phyloP scores from a whole-genome alignment of 1,140 invertebrate species.

The Bombyx mori region DNA sequence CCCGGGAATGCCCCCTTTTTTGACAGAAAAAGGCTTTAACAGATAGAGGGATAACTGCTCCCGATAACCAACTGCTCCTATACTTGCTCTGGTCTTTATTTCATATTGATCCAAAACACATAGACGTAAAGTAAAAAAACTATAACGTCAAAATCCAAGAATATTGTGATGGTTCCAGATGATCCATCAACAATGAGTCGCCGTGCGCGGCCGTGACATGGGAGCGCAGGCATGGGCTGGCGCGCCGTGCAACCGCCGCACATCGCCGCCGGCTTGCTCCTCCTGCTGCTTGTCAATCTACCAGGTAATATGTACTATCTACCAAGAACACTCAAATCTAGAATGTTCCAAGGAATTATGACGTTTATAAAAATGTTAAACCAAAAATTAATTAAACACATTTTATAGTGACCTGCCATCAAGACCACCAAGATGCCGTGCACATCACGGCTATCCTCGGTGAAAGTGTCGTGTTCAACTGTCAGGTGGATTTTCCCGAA shows the following conservation, averaged over 20 bases:
- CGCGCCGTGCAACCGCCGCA: slow-evolving; percentile 81
- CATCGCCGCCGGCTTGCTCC: slow-evolving; percentile 77
- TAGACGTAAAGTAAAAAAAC: too few relatives aligned
- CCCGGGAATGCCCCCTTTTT: too few relatives aligned
- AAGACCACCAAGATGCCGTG: slow-evolving; percentile 88
- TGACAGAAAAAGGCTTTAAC: too few relatives aligned
- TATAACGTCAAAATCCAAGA: not conserved
- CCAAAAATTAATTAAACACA: too few relatives aligned
- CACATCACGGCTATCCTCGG: slow-evolving; percentile 96
- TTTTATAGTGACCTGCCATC: slow-evolving; percentile 66
- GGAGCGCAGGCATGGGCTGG: slow-evolving; percentile 86
- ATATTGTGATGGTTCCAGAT: slow-evolving; percentile 57
- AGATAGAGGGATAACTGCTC: not conserved
- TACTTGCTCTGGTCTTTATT: too few relatives aligned
- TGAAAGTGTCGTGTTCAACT: slow-evolving; percentile 96
- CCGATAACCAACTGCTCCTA: too few relatives aligned
- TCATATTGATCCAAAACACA: too few relatives aligned
- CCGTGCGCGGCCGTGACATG: slow-evolving; percentile 83
- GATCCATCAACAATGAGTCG: slow-evolving; percentile 78
- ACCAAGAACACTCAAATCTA: too few relatives aligned
- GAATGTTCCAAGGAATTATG: too few relatives aligned
- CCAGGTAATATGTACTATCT: slow-evolving; percentile 35
- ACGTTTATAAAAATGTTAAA: too few relatives aligned
- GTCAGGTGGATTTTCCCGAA: slow-evolving; percentile 95
- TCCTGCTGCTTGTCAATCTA: slow-evolving; percentile 65